Evolutionary conservation across 2,888 invertebrate species (phyloP).

Genomic region (Diploptera punctata): DNA sequence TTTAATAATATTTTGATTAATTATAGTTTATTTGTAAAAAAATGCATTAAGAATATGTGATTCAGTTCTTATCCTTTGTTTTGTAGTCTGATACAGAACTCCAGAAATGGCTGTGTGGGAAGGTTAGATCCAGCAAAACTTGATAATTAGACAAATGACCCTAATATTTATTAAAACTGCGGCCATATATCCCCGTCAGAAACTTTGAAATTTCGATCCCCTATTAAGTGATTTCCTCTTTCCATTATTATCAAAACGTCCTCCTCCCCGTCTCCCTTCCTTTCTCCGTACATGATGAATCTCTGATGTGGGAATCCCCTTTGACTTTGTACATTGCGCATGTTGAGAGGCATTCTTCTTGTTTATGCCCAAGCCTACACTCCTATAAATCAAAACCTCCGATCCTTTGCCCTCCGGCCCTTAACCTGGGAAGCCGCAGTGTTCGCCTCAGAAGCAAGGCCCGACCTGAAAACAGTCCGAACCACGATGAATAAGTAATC

Average conservation of each 20-base stretch:
- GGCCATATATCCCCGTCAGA: neutral
- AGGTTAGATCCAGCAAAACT: no score
- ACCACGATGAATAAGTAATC: conserved; percentile 33
- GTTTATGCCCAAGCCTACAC: conserved; percentile 4
- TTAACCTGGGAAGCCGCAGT: conserved; percentile 28
- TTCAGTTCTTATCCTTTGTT: no score
- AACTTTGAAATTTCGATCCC: neutral
- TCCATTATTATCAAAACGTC: neutral
- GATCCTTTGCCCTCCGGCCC: conserved; percentile 23
- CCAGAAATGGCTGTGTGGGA: no score
- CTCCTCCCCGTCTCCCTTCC: neutral
- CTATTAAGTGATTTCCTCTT: neutral
- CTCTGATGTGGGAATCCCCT: conserved; percentile 28
- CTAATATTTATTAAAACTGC: no score
- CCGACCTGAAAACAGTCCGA: conserved; percentile 22
- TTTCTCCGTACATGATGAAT: conserved; percentile 12
- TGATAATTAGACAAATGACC: no score
- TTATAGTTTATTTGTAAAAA: no score
- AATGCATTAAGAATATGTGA: no score
- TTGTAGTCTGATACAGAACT: no score
- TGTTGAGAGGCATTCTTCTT: conserved; percentile 7
- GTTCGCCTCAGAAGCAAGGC: conserved; percentile 22
- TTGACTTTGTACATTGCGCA: conserved; percentile 12
- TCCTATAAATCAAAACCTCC: conserved; percentile 26
- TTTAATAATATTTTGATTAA: no score